Conservation (phyloP, 2,888 invertebrate species). For the Oligia latruncula region DNA sequence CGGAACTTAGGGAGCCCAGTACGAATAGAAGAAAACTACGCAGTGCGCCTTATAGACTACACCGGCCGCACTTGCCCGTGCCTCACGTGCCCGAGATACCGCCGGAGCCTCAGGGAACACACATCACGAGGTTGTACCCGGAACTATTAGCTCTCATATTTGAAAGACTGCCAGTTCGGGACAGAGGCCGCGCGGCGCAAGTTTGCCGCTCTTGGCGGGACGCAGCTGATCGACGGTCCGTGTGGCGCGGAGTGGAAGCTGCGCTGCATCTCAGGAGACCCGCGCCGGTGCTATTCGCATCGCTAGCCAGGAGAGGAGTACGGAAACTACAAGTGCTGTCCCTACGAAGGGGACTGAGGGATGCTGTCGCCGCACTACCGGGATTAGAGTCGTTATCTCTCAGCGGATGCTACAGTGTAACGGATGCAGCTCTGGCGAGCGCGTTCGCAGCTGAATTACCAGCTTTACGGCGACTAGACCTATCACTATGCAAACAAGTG, state of each 20-base stretch:
- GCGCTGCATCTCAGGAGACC: constrained; percentile 96
- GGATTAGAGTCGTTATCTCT: constrained; percentile 96
- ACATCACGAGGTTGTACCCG: constrained; percentile 97
- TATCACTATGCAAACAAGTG: constrained; percentile 98
- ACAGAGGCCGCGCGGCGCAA: constrained; percentile 97
- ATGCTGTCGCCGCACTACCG: constrained; percentile 96
- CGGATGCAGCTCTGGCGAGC: constrained; percentile 95
- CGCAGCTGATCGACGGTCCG: constrained; percentile 97
- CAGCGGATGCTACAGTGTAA: constrained; percentile 98
- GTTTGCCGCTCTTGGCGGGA: constrained; percentile 97
- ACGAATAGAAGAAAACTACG: constrained; percentile 88
- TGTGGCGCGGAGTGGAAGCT: constrained; percentile 98
- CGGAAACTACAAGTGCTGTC: constrained; percentile 97
- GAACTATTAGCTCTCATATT: constrained; percentile 98
- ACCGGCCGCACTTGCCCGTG: constrained; percentile 91
- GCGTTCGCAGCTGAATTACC: constrained; percentile 95
- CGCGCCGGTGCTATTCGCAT: constrained; percentile 95
- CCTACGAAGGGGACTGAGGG: constrained; percentile 94
- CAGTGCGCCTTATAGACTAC: constrained; percentile 92
- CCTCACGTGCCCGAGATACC: constrained; percentile 87
- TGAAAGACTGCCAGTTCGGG: constrained; percentile 95
- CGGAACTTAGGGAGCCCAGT: constrained; percentile 84
- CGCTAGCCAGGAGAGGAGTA: constrained; percentile 96
- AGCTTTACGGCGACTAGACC: constrained; percentile 94
- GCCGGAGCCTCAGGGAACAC: constrained; percentile 91